These are phyloP conservation scores for Myripristis murdjan DNA, from an alignment of 2,797 vertebrate species.

Conservation along the genomic window DNA sequence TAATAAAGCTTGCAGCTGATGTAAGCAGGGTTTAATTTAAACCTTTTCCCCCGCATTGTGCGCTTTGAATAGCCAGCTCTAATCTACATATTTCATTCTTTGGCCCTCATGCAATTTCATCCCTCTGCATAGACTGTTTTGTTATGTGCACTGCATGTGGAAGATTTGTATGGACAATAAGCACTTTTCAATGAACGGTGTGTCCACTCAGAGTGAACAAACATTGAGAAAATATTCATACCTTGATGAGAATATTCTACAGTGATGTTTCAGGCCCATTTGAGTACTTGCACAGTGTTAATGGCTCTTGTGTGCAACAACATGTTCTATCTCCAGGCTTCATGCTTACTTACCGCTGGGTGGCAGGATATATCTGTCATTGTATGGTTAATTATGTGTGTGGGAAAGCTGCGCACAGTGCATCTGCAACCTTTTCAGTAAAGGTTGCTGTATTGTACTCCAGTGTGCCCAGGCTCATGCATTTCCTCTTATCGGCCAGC, in stretches of 20 bases:
- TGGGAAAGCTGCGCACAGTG: background rate
- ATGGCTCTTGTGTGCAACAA: constrained; percentile 1
- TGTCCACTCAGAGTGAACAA: too few relatives aligned
- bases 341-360: constrained; percentile 12
- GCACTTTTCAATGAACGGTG: background rate
- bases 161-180: constrained; percentile 8
- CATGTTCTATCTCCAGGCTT: constrained; percentile 2
- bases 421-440: background rate
- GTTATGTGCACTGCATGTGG: constrained; percentile 36
- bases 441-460: background rate
- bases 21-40: constrained; percentile 21
- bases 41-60: constrained; percentile 7
- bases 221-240: background rate
- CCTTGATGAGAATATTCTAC: background rate
- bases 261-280: background rate
- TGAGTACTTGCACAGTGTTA: background rate
- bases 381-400: too few relatives aligned
- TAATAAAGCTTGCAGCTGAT: constrained; percentile 20
- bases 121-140: constrained; percentile 23
- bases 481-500: constrained; percentile 48
- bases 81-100: constrained; percentile 4
- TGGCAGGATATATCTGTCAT: background rate
- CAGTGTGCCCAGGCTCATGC: too few relatives aligned
- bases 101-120: background rate
- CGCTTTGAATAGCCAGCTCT: constrained; percentile 13